phyloP scores from a whole-genome alignment of 1,140 invertebrate genomes.

The Ditylenchus dipsaci region DNA sequence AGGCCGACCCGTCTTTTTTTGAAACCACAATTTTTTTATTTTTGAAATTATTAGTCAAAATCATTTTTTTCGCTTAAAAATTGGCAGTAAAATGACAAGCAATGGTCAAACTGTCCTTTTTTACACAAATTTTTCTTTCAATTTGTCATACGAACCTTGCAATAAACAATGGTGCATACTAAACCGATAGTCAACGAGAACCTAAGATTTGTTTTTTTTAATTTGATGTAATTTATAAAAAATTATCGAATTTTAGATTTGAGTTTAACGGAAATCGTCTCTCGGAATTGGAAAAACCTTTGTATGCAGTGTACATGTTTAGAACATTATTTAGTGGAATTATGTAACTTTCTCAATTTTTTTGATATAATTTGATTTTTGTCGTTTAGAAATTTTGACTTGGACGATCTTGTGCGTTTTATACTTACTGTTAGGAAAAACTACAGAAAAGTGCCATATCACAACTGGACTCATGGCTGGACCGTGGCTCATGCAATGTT shows the following conservation, averaged over 20 bases:
- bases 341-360: constrained; percentile 57
- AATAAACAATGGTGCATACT: too few species aligned
- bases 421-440: constrained; percentile 76
- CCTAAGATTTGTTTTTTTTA: too few species aligned
- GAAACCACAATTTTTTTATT: too few species aligned
- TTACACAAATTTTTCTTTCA: too few species aligned
- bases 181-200: too few species aligned
- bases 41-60: too few species aligned
- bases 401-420: constrained; percentile 68
- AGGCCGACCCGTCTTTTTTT: too few species aligned
- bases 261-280: constrained; percentile 71
- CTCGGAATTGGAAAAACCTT: constrained; percentile 69
- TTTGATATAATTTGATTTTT: constrained; percentile 2
- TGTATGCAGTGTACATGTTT: constrained; percentile 74
- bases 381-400: constrained; percentile 59
- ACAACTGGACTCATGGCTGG: constrained; percentile 81
- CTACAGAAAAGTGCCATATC: constrained; percentile 71
- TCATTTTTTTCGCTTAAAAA: too few species aligned
- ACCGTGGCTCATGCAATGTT: constrained; percentile 78
- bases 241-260: constrained; percentile 62
- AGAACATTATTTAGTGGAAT: constrained; percentile 68
- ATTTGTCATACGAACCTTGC: too few species aligned
- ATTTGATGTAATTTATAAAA: neutral
- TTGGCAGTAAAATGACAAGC: too few species aligned
- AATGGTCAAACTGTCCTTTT: too few species aligned